Conservation (phyloP, 2,888 invertebrate species). For the Spilosoma lubricipeda region DNA sequence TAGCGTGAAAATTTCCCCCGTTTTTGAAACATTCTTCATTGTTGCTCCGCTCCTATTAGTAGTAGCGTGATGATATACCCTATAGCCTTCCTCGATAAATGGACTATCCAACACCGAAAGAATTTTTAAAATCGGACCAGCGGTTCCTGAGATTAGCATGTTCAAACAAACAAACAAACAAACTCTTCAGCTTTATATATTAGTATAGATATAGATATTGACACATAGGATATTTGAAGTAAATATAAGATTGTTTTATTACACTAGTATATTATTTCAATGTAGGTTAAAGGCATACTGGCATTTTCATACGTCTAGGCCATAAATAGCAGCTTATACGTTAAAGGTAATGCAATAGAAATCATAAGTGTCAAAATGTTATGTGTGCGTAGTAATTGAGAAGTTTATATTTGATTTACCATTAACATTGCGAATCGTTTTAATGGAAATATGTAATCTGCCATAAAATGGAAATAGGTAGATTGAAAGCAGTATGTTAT, state of each 20-base stretch:
- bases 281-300: background rate
- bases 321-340: background rate
- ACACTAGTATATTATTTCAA: background rate
- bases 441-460: background rate
- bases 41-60: no score
- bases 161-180: no score
- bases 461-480: background rate
- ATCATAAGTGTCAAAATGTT: slow-evolving; percentile 8
- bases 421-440: background rate
- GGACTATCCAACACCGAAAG: no score
- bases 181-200: no score
- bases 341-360: background rate
- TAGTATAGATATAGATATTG: no score
- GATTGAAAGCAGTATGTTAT: background rate
- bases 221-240: no score
- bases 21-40: no score
- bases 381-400: background rate
- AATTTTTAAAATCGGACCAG: no score
- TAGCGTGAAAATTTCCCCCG: no score
- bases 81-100: no score
- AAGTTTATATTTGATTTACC: background rate
- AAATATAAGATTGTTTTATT: background rate
- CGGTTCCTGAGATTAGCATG: no score
- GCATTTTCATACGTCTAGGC: background rate
- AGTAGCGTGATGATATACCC: no score